Base-by-base conservation (phyloP, 2,113 vertebrate genomes). In the Vulpes vulpes region DNA sequence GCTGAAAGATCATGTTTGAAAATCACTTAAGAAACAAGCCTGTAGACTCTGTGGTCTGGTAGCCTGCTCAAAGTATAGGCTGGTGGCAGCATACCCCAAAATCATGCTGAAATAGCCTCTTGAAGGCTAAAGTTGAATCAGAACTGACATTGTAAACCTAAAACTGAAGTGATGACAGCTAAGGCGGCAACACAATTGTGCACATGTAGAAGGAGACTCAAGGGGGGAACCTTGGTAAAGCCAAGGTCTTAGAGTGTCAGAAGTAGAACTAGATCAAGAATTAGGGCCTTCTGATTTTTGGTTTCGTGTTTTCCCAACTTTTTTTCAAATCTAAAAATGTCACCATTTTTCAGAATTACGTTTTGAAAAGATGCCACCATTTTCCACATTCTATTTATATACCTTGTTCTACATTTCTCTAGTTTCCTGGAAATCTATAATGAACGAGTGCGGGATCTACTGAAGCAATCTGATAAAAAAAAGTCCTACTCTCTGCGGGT, bases 371-470 rank as follows among this genome's bases (percentile, higher is more conserved):
- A 84, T 12, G 7, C 55, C 38, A 43, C 30, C 43, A 62, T 81
- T 71, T 60, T 92, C 78, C 55, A 57, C 80, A 89, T 67, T 59
- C 73, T 93, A 59, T 93, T 84, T 85, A 9, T 73, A 23, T 85
- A 10, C 25, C 49, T 93, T 96, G 94, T 87, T 82, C 23, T 67
- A 38, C 11, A 55, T 89, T 49, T 93, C 69, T 97, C 59, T 97
- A 99, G 99, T 98, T 99, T 99, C 97, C 98, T 99, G 95, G 99
- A 99, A 99, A 99, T 99, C 98, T 99, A 99, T 95, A 99, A 99
- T 1, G 99, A 99, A 96, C 99, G 99, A 1, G 99, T 99, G 3
- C 98, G 99, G 79, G 99, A 99, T 98, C 97, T 99, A 89, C 98
- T 99, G 82, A 99, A 98, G 59, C 98, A 98, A 59, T 98, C 99